Percentiles rank a stretch among this genome's conserved stretches.
Conservation (phyloP, 1,140 invertebrate species). For the Melitaea cinxia region DNA sequence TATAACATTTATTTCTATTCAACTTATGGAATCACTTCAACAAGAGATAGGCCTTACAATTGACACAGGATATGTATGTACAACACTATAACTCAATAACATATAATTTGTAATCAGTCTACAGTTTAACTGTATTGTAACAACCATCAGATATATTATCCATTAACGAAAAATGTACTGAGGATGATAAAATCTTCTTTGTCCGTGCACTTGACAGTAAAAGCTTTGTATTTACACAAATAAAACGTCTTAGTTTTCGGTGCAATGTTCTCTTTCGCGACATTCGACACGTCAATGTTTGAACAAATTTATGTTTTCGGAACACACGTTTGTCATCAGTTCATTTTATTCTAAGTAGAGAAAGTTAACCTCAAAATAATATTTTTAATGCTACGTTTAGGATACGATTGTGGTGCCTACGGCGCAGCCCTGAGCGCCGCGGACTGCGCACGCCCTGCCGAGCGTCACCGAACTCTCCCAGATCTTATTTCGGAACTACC, state of each 20-base stretch:
- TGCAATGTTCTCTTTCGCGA: slow-evolving; percentile 73
- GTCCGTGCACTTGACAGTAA: slow-evolving; percentile 79
- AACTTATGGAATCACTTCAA: slow-evolving; percentile 40
- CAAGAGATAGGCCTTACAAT: slow-evolving; percentile 59
- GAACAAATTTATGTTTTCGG: slow-evolving; percentile 41
- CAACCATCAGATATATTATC: slow-evolving; percentile 54
- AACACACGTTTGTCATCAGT: slow-evolving; percentile 50
- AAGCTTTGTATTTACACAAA: slow-evolving; percentile 81
- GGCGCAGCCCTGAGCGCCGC: slow-evolving; percentile 56
- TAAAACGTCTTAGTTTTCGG: slow-evolving; percentile 76
- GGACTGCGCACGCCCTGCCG: slow-evolving; percentile 61
- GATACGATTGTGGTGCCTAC: slow-evolving; percentile 62
- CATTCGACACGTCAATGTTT: slow-evolving; percentile 70
- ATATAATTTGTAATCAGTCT: slow-evolving; percentile 44
- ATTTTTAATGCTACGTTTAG: slow-evolving; percentile 76
- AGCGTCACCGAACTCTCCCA: slow-evolving; percentile 36
- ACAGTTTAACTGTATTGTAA: slow-evolving; percentile 48
- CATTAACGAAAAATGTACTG: slow-evolving; percentile 52
- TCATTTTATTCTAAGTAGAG: slow-evolving; percentile 52
- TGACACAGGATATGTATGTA: slow-evolving; percentile 70
- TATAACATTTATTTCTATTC: slow-evolving; percentile 40
- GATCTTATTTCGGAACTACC: slow-evolving; percentile 15
- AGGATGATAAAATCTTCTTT: slow-evolving; percentile 68
- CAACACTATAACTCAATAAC: slow-evolving; percentile 44
- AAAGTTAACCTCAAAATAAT: slow-evolving; percentile 79